Evolutionary conservation across 2,113 vertebrate species (phyloP), one percentile per base, ranked within the genome.

Genomic region (Oxygymnocypris stewartii): DNA sequence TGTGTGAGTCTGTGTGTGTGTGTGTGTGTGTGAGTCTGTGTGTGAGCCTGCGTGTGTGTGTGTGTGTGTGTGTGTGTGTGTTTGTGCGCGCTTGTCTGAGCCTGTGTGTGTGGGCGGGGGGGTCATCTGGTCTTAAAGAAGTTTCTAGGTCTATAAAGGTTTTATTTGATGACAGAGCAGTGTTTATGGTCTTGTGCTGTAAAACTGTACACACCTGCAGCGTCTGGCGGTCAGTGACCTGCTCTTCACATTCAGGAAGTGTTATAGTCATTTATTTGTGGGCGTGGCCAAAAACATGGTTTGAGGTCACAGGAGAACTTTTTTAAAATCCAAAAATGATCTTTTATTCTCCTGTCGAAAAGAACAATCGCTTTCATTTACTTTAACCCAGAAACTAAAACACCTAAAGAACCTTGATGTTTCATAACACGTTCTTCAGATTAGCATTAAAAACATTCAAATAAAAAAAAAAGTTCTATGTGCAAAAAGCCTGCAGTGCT

Each of bases 141-240:
- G 47, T 80, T 84, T 74, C 28, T 54, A 63, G 76, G 16, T 74
- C 86, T 59, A 83, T 79, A 74, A 79, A 84, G 63, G 61, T 80
- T 84, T 73, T 84, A 80, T 84, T 84, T 69, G 76, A 79, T 84
- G 82, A 65, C 75, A 73, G 71, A 79, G 63, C 73, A 67, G 86
- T 76, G 35, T 69, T 87, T 87, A 80, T 71, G 37, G 65, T 47
- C 42, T 14, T 14, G 49, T 28, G 12, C 65, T 84, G 78, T 84
- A 84, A 49, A 35, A 63, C 65, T 84, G 37, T 87, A 87, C 18
- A 23, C 37, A 57, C 54, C 54, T 57, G 54, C 54, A 57, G 18
- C 54, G 18, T 74, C 71, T 42, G 71, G 12, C 71, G 0, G 18
- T 74, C 35, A 57, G 54, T 23, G 63, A 31, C 28, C 61, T 28